Evolutionary conservation across 1,140 invertebrate genomes (phyloP).

Genomic region (Theocolax elegans): DNA sequence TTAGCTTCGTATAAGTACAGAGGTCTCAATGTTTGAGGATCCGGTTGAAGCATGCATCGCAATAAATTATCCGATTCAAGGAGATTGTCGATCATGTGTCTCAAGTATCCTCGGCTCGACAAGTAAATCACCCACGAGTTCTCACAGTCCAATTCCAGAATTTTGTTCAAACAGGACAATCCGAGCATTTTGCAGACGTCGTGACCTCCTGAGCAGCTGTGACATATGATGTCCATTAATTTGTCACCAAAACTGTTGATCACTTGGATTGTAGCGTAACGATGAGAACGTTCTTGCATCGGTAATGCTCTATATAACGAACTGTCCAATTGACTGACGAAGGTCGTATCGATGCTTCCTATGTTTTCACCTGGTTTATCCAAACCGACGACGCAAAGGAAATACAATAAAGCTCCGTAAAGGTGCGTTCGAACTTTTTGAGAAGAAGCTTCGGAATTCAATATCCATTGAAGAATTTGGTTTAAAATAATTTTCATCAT

Average conservation of each 20-base stretch:
- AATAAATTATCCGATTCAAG: slow-evolving; percentile 80
- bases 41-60: slow-evolving; percentile 75
- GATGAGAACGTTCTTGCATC: slow-evolving; percentile 64
- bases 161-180: slow-evolving; percentile 81
- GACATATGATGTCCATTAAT: slow-evolving; percentile 84
- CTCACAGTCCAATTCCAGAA: slow-evolving; percentile 80
- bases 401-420: slow-evolving; percentile 81
- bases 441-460: slow-evolving; percentile 76
- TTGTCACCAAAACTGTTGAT: slow-evolving; percentile 81
- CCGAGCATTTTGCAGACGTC: slow-evolving; percentile 91
- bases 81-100: slow-evolving; percentile 84
- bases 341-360: slow-evolving; percentile 54
- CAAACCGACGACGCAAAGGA: slow-evolving; percentile 80
- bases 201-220: slow-evolving; percentile 88
- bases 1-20: slow-evolving; percentile 91
- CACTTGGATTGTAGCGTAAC: slow-evolving; percentile 65
- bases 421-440: slow-evolving; percentile 88
- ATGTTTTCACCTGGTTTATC: slow-evolving; percentile 51
- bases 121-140: slow-evolving; percentile 81
- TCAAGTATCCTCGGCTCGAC: slow-evolving; percentile 83
- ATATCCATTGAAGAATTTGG: slow-evolving; percentile 78
- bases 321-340: slow-evolving; percentile 73
- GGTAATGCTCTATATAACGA: slow-evolving; percentile 61
- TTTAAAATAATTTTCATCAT: slow-evolving; percentile 78
- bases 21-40: slow-evolving; percentile 77